These are phyloP conservation scores for Neodiprion lecontei DNA, from an alignment of 1,140 invertebrate species.

Conservation along the genomic window DNA sequence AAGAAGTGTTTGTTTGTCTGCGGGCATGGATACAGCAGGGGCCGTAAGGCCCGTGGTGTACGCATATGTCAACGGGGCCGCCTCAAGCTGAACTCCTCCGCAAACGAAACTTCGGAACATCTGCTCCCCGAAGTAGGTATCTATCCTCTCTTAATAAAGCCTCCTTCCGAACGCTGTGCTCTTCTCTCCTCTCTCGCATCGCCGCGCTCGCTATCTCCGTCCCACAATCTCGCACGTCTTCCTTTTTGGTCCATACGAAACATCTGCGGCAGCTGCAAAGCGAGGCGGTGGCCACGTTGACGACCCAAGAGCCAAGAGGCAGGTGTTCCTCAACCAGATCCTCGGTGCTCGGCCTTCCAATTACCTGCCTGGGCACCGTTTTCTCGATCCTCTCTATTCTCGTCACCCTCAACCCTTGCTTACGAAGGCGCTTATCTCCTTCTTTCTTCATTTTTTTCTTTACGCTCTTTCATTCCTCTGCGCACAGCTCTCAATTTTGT, in stretches of 20 bases:
- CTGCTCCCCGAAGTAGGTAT: slow-evolving; percentile 10
- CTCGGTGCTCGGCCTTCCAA: slow-evolving; percentile 44
- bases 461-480: slow-evolving; percentile 28
- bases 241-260: slow-evolving; percentile 48
- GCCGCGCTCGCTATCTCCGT: slow-evolving; percentile 37
- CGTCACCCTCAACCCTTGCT: slow-evolving; percentile 18
- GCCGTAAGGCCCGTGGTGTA: background rate
- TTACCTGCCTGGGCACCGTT: slow-evolving; percentile 47
- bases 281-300: slow-evolving; percentile 44
- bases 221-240: background rate
- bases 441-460: slow-evolving; percentile 26
- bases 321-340: slow-evolving; percentile 30
- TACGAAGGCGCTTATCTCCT: background rate
- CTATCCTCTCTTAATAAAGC: slow-evolving; percentile 18
- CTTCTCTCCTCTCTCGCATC: background rate
- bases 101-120: background rate
- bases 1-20: too few relatives aligned
- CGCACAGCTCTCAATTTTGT: slow-evolving; percentile 27
- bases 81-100: background rate
- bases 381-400: slow-evolving; percentile 21
- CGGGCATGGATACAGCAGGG: too few relatives aligned
- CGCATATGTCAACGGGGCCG: background rate
- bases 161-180: slow-evolving; percentile 5
- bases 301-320: slow-evolving; percentile 46
- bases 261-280: slow-evolving; percentile 62